A percentile compares a stretch with the other conserved stretches of the same genome.
These are phyloP conservation scores for Eupeodes latifasciatus DNA, from an alignment of 2,888 invertebrate genomes.

Conservation along the genomic window DNA sequence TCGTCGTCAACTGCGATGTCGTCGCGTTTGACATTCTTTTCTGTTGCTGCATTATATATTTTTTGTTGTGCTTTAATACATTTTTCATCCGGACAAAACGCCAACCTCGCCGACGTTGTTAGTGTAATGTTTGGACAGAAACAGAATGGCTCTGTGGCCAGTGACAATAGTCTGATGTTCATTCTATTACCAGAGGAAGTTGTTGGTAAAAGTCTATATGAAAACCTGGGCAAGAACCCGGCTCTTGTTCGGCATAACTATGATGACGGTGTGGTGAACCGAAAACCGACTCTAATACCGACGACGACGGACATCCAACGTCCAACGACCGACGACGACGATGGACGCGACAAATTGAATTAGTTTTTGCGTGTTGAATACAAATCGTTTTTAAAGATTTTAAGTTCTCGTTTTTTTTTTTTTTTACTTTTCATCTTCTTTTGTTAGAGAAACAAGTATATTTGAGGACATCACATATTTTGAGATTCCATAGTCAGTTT, in stretches of 20 bases:
- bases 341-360: constrained; percentile 58
- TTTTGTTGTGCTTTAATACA: constrained; percentile 26
- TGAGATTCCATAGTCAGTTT: background rate
- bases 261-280: constrained; percentile 27
- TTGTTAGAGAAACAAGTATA: background rate
- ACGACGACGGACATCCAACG: no score
- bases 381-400: constrained; percentile 56
- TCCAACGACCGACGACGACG: background rate
- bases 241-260: constrained; percentile 23
- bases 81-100: constrained; percentile 62
- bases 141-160: constrained; percentile 50
- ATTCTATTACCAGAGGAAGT: constrained; percentile 56
- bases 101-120: constrained; percentile 13
- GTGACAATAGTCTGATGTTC: constrained; percentile 61
- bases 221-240: constrained; percentile 20
- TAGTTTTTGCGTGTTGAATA: constrained; percentile 67
- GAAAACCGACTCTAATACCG: background rate
- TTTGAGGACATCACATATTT: constrained; percentile 17
- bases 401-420: constrained; percentile 11
- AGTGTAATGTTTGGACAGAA: constrained; percentile 42
- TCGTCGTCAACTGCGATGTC: constrained; percentile 21
- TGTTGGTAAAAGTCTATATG: background rate
- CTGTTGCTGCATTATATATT: constrained; percentile 7
- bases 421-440: constrained; percentile 8
- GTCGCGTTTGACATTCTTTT: constrained; percentile 42